Percentiles rank a stretch among this genome's conserved stretches.
Evolutionary conservation across 2,113 vertebrate species (phyloP).

Genomic region (Octodon degus): DNA sequence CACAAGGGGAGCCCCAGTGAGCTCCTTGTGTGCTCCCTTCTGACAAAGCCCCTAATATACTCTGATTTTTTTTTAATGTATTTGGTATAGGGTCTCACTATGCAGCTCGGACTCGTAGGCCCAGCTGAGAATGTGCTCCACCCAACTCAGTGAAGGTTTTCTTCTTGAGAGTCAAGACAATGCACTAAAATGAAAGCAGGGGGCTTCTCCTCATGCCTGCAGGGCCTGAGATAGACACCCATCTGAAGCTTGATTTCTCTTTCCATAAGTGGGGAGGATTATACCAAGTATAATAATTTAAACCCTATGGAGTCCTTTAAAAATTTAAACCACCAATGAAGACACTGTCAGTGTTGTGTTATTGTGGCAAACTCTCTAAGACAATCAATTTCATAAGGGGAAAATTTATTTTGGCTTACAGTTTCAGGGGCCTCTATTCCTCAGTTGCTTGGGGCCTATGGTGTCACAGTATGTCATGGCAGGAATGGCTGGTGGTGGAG

Average conservation of each 20-base stretch:
- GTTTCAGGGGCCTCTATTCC: not conserved
- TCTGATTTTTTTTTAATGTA: not conserved
- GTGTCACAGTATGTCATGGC: no score
- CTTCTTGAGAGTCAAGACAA: not conserved
- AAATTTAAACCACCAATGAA: not conserved
- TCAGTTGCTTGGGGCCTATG: not conserved
- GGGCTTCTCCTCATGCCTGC: not conserved
- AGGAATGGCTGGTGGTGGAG: not conserved
- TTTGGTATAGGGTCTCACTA: no score
- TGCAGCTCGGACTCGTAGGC: not conserved
- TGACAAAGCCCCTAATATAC: not conserved
- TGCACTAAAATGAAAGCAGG: not conserved
- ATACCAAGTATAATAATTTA: not conserved
- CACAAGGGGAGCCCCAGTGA: no score
- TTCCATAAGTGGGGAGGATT: not conserved
- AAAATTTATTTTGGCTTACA: not conserved
- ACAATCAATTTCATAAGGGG: not conserved
- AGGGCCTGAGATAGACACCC: not conserved
- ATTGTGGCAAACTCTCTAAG: not conserved
- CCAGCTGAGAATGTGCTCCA: not conserved
- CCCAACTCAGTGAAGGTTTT: not conserved
- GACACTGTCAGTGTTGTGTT: not conserved
- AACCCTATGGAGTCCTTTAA: not conserved
- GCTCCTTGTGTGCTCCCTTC: not conserved
- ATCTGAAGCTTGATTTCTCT: not conserved